phyloP scores from a whole-genome alignment of 1,140 invertebrate genomes.

The Calosoma granatense region DNA sequence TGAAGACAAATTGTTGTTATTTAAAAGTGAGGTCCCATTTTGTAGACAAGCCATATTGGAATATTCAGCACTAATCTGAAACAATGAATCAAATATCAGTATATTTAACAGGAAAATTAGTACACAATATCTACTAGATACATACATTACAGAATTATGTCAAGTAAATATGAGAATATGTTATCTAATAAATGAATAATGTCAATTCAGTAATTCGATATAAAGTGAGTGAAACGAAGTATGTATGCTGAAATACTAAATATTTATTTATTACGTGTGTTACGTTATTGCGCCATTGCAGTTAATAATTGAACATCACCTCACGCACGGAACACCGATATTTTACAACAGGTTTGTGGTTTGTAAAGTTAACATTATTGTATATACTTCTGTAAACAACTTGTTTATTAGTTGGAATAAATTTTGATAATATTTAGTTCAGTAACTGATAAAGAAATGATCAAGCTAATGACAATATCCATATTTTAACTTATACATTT shows the following conservation, averaged over 20 bases:
- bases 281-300: no score
- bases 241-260: no score
- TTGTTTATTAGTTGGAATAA: not conserved
- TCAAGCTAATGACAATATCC: no score
- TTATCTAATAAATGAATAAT: not conserved
- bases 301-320: no score
- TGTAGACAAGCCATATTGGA: not conserved
- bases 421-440: not conserved
- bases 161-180: no score
- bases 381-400: not conserved
- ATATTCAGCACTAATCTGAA: not conserved
- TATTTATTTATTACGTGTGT: no score
- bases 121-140: no score
- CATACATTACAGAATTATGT: no score
- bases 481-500: no score
- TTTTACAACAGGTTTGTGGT: not conserved
- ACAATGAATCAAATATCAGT: not conserved
- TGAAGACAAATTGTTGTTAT: not conserved
- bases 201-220: not conserved
- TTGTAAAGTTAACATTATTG: not conserved
- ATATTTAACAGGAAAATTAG: not conserved
- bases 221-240: no score
- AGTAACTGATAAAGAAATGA: not conserved
- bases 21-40: not conserved
- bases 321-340: no score